A percentile compares a stretch with the other conserved stretches of the same genome.
phyloP scores from a whole-genome alignment of 2,888 invertebrate genomes.

The Rotaria sp. region DNA sequence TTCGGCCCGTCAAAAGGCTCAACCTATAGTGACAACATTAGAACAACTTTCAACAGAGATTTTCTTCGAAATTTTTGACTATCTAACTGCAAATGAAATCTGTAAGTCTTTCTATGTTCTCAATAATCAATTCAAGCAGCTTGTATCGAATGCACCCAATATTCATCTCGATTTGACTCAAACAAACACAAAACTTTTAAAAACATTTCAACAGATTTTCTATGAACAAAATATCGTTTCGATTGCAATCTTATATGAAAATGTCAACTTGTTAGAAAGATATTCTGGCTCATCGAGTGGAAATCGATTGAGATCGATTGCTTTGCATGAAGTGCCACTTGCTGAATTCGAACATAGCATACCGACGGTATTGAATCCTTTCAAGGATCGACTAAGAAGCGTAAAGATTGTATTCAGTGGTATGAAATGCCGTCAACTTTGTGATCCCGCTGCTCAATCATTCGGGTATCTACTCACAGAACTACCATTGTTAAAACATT shows the following conservation, averaged over 20 bases:
- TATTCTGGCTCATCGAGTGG: neutral
- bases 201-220: neutral
- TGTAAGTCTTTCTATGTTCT: neutral
- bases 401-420: neutral
- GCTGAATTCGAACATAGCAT: neutral
- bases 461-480: constrained; percentile 3
- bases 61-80: neutral
- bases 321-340: neutral
- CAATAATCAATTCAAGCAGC: neutral
- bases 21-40: neutral
- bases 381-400: neutral
- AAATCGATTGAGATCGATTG: neutral
- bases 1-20: no score
- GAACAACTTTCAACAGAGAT: neutral
- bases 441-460: neutral
- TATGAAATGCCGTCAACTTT: neutral
- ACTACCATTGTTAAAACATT: neutral
- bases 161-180: neutral
- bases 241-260: neutral
- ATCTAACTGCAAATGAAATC: constrained; percentile 1
- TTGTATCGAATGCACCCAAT: neutral
- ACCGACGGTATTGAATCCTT: neutral
- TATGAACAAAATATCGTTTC: neutral
- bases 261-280: neutral
- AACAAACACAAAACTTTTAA: neutral